Evolutionary conservation across 2,888 invertebrate genomes (phyloP).

Genomic region (Antitype chi): DNA sequence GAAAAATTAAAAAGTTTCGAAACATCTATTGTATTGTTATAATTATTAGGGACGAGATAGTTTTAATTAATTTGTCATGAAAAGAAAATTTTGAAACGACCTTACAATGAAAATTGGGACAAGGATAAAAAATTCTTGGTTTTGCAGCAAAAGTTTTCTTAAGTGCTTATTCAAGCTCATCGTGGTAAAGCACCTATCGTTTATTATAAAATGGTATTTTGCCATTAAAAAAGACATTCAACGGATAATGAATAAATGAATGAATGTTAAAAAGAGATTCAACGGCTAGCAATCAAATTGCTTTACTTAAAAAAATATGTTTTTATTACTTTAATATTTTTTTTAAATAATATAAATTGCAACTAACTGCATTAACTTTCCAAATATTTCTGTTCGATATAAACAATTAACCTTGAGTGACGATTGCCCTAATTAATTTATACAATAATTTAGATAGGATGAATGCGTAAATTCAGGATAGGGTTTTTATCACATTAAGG

Average conservation of each 20-base stretch:
- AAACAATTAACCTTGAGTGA: background rate
- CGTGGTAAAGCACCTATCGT: background rate
- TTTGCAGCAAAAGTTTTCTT: background rate
- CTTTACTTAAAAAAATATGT: background rate
- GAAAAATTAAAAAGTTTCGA: slow-evolving; percentile 2
- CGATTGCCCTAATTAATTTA: background rate
- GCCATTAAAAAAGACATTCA: background rate
- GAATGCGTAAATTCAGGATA: no score
- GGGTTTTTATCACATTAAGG: background rate
- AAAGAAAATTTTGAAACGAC: background rate
- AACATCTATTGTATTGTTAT: slow-evolving; percentile 9
- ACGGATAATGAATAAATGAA: no score
- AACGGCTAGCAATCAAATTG: background rate
- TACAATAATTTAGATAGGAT: background rate
- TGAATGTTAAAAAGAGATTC: background rate
- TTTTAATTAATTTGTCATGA: slow-evolving; percentile 31
- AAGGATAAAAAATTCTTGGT: background rate
- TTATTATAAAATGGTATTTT: background rate
- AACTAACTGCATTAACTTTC: no score
- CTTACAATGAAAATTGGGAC: background rate
- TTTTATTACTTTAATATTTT: background rate
- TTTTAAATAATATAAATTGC: background rate
- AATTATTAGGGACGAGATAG: slow-evolving; percentile 14
- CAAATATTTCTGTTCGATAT: background rate
- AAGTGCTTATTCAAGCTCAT: background rate